Evolutionary conservation across 2,797 vertebrate species (phyloP), one percentile per base, ranked within the genome.

Genomic region (Odontamblyopus lacepedii): DNA sequence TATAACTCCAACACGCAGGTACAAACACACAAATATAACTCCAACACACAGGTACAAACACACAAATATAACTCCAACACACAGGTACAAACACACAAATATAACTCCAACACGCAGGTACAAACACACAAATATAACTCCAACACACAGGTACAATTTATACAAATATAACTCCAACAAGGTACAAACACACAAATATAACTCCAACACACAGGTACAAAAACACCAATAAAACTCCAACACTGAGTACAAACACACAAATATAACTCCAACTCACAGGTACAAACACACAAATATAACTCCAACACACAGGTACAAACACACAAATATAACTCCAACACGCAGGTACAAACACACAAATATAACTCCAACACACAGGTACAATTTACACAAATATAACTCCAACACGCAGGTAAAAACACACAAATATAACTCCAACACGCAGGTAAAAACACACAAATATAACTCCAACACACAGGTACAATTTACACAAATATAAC

Each of bases 381-480:
- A 91, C 44, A 91, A 6, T 13, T 11, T 23, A 56, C 3, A 55
- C 51, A n/a, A n/a, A 16, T n/a, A 57, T 1, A 27, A 57, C 56
- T 6, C 53, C 12, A 5, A 30, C 13, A 60, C 57, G 7, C 27
- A 30, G 4, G 0, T 13, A 8, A 1, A 27, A 57, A 27, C 26
- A 56, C 8, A 56, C n/a, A 56, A 56, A n/a, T 56, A 56, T 4
- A 56, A 41, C 30, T 32, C 30, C 30, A n/a, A n/a, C n/a, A n/a
- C n/a, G n/a, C n/a, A n/a, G n/a, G n/a, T n/a, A n/a, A n/a, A n/a
- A n/a, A n/a, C n/a, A n/a, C n/a, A n/a, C n/a, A n/a, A n/a, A n/a
- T n/a, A n/a, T n/a, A n/a, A n/a, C 95, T 99, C 75, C 97, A 98
- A 74, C 96, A 98, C 2, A 95, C 97, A 75, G 98, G 98, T 98